Conservation (phyloP, 2,888 invertebrate species). For the Philereme vetulata region DNA sequence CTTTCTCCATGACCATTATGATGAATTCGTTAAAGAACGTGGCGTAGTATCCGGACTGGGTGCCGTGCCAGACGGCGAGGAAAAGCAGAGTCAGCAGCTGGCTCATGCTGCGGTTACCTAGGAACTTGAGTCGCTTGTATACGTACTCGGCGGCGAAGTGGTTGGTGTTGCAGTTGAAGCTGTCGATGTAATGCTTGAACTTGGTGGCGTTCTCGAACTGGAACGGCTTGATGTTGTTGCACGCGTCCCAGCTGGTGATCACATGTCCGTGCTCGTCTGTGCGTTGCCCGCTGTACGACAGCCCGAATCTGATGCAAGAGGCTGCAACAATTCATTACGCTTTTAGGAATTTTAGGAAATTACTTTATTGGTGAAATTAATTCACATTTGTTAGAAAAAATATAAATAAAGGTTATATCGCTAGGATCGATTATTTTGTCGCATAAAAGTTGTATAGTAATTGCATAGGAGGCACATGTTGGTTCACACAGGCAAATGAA, state of each 20-base stretch:
- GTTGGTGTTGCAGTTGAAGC: slow-evolving; percentile 98
- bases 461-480: too few species aligned
- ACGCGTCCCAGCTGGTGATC: slow-evolving; percentile 90
- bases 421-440: too few species aligned
- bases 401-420: too few species aligned
- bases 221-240: slow-evolving; percentile 93
- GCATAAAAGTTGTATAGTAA: too few species aligned
- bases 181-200: slow-evolving; percentile 93
- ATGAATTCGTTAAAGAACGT: slow-evolving; percentile 96
- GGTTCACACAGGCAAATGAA: too few species aligned
- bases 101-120: slow-evolving; percentile 92
- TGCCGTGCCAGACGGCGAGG: slow-evolving; percentile 98
- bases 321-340: slow-evolving; percentile 50
- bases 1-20: slow-evolving; percentile 93
- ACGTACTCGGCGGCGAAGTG: slow-evolving; percentile 96
- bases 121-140: slow-evolving; percentile 95
- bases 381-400: too few species aligned
- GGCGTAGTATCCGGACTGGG: slow-evolving; percentile 96
- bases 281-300: slow-evolving; percentile 92
- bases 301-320: slow-evolving; percentile 85
- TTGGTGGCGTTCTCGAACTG: slow-evolving; percentile 92
- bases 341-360: background rate
- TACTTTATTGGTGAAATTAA: too few species aligned
- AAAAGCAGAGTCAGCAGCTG: slow-evolving; percentile 93
- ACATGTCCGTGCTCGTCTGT: slow-evolving; percentile 66